phyloP scores from a whole-genome alignment of 2,888 invertebrate genomes.

The Esperia sulphurella region DNA sequence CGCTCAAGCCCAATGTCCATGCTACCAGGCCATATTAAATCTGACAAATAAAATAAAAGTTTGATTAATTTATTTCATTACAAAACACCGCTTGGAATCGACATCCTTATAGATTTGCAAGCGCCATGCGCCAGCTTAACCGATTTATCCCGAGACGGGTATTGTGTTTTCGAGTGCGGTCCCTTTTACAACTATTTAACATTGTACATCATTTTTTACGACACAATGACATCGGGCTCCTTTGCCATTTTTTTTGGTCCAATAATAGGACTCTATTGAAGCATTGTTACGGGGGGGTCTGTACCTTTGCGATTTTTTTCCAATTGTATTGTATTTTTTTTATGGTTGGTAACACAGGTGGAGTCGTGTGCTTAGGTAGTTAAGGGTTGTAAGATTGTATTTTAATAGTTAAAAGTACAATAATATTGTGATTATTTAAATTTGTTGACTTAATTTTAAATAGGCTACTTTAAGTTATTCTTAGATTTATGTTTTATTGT shows the following conservation, averaged over 20 bases:
- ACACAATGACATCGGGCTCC: constrained; percentile 48
- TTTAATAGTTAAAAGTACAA: not conserved
- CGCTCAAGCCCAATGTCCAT: no score
- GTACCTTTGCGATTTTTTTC: constrained; percentile 51
- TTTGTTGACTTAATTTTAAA: not conserved
- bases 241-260: constrained; percentile 53
- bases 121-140: constrained; percentile 14
- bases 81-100: no score
- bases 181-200: constrained; percentile 33
- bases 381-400: not conserved
- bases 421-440: constrained; percentile 2
- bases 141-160: not conserved
- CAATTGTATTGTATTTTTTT: constrained; percentile 3
- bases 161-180: constrained; percentile 17
- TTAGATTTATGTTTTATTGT: no score
- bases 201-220: constrained; percentile 53
- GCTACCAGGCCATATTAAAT: no score
- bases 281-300: constrained; percentile 62
- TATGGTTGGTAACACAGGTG: constrained; percentile 39
- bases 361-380: constrained; percentile 25
- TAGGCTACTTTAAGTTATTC: no score
- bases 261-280: constrained; percentile 36
- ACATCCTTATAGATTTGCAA: not conserved
- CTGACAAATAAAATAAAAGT: no score
- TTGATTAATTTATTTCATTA: no score